Evolutionary conservation across 2,888 invertebrate genomes (phyloP), one percentile per base, ranked within the genome.

Genomic region (Cyaniris semiargus): DNA sequence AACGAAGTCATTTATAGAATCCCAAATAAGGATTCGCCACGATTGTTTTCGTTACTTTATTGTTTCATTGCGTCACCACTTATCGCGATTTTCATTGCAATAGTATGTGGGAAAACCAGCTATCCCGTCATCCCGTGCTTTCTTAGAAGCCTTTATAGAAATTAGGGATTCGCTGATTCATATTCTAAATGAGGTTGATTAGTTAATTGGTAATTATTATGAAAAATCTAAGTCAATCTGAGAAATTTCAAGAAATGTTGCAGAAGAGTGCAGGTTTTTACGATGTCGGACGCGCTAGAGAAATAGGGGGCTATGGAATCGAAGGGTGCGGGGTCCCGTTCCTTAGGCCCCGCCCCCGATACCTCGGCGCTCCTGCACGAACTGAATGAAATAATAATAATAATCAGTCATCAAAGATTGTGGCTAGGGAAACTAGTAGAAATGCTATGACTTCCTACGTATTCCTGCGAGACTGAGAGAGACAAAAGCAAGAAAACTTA

Each of bases 61-160:
- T 53, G 18, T 53, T 53, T 53, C 53, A 60, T 60, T 60, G 58
- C 13, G 60, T 60, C 60, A 60, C 21, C 58, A 58, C 58, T 58
- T 58, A 58, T 60, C 23, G 60, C 13, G 23, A 60, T 60, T 60
- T 60, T 23, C 21, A 23, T 60, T 23, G 21, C 7, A 23, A 60
- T 58, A 10, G 10, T 4, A 7, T 21, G 1, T 21, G 60, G 23
- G 23, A 23, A 60, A 60, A 60, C 60, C 60, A 10, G 13, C 10
- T 13, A 21, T 13, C 10, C 60, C 3, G 23, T 23, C 10, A 13
- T 10, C 13, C 23, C 23, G 13, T 60, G 10, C 23, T 21, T 60
- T 60, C 60, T 23, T 23, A 4, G 13, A 8, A 23, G n/a, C 56
- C 56, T 56, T 5, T 56, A 56, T n/a, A 13, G 3, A 8, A 4